These are phyloP conservation scores for Sphenodon punctatus DNA, from an alignment of 2,797 vertebrate genomes.

Conservation along the genomic window DNA sequence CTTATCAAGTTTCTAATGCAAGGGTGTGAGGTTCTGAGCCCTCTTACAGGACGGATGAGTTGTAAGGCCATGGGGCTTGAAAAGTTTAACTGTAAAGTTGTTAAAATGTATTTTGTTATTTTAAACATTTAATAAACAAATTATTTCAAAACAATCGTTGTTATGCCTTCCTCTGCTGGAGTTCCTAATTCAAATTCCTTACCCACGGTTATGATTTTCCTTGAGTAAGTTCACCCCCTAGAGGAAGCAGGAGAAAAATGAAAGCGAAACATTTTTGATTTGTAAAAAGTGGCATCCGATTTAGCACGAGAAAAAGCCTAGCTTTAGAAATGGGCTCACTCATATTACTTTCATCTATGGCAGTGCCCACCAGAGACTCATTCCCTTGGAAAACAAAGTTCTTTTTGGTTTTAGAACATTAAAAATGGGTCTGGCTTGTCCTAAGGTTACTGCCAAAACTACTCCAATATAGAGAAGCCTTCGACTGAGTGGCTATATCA, in stretches of 20 bases:
- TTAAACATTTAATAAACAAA: constrained; percentile 68
- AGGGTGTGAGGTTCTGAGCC: constrained; percentile 45
- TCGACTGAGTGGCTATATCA: too few species aligned
- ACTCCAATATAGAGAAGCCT: too few species aligned
- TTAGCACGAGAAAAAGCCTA: neutral
- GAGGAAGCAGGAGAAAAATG: neutral
- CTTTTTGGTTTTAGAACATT: too few species aligned
- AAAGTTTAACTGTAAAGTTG: constrained; percentile 61
- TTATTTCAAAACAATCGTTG: constrained; percentile 58
- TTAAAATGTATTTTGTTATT: constrained; percentile 65
- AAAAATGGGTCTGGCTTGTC: too few species aligned
- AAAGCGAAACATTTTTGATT: neutral
- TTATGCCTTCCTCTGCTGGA: neutral
- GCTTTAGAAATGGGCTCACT: neutral
- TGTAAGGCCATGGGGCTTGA: constrained; percentile 5
- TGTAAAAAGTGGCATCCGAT: neutral
- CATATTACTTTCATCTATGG: neutral
- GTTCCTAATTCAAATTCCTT: neutral
- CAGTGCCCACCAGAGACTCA: neutral
- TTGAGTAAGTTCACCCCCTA: neutral
- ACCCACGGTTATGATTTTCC: neutral
- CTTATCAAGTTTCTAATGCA: constrained; percentile 54
- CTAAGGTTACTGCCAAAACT: too few species aligned
- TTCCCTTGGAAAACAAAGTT: neutral
- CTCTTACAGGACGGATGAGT: constrained; percentile 32